Percentiles rank a stretch among this genome's conserved stretches.
phyloP scores from a whole-genome alignment of 2,888 invertebrate genomes.

The Disparrhopalites patrizii region DNA sequence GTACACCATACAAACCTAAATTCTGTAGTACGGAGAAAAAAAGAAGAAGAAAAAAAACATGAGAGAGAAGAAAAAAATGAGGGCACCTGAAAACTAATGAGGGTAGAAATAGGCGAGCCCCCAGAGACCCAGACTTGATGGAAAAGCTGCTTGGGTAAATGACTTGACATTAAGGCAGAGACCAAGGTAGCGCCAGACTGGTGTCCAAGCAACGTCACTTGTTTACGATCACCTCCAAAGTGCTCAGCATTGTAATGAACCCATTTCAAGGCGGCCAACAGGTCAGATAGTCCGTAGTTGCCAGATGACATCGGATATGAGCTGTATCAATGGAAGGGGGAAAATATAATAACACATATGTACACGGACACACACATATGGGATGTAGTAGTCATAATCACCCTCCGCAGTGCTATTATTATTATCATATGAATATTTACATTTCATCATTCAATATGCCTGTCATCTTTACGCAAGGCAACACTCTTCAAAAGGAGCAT shows the following conservation, averaged over 20 bases:
- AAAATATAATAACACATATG: background rate
- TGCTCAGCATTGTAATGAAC: slow-evolving; percentile 73
- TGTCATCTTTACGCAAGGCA: too few species aligned
- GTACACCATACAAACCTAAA: too few species aligned
- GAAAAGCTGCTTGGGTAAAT: slow-evolving; percentile 62
- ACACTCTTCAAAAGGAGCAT: too few species aligned
- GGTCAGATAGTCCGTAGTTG: slow-evolving; percentile 79
- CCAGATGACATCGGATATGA: slow-evolving; percentile 72
- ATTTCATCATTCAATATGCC: too few species aligned
- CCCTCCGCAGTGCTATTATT: too few species aligned
- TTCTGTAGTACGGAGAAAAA: too few species aligned
- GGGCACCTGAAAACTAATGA: slow-evolving; percentile 32
- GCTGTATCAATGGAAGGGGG: slow-evolving; percentile 13
- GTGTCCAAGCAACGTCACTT: slow-evolving; percentile 79
- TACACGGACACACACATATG: too few species aligned
- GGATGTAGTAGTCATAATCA: too few species aligned
- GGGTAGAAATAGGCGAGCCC: slow-evolving; percentile 53
- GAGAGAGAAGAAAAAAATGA: too few species aligned
- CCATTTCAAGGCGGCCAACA: slow-evolving; percentile 73
- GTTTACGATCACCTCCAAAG: slow-evolving; percentile 68
- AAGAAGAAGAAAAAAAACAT: too few species aligned
- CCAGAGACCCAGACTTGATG: slow-evolving; percentile 74
- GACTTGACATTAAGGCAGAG: slow-evolving; percentile 64
- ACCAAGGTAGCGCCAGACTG: slow-evolving; percentile 80
- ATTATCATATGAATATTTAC: too few species aligned